phyloP scores from a whole-genome alignment of 2,888 invertebrate species.

The Uropetala carovei region DNA sequence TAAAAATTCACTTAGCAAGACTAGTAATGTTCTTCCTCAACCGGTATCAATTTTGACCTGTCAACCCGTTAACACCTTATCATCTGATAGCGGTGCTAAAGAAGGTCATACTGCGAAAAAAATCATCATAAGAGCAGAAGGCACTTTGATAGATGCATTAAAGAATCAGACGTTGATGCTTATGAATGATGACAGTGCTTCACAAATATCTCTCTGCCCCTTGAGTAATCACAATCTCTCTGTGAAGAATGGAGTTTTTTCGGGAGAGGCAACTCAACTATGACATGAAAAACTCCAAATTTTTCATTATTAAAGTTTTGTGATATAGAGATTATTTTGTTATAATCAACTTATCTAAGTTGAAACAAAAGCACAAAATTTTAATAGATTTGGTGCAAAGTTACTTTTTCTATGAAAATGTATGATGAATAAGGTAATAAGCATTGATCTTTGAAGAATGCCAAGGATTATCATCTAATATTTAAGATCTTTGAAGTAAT shows the following conservation, averaged over 20 bases:
- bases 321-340: constrained; percentile 60
- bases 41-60: constrained; percentile 34
- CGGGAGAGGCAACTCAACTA: constrained; percentile 28
- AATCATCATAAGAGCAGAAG: constrained; percentile 34
- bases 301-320: constrained; percentile 35
- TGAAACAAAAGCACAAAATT: constrained; percentile 52
- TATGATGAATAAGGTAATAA: not conserved
- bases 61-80: not conserved
- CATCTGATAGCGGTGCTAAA: not conserved
- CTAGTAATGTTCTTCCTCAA: constrained; percentile 11
- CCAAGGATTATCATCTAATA: not conserved
- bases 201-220: not conserved
- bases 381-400: constrained; percentile 3
- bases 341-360: constrained; percentile 40
- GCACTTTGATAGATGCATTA: not conserved
- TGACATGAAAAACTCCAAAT: constrained; percentile 37
- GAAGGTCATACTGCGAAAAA: constrained; percentile 22
- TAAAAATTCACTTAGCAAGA: not conserved
- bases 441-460: not conserved
- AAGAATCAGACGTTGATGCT: constrained; percentile 47
- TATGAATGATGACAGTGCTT: constrained; percentile 16
- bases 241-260: constrained; percentile 33
- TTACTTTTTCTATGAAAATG: constrained; percentile 55
- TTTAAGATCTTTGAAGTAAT: constrained; percentile 11
- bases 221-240: not conserved